Percentiles rank a stretch among this genome's conserved stretches.
phyloP scores from a whole-genome alignment of 2,113 vertebrate species.

The Elephantulus edwardii region DNA sequence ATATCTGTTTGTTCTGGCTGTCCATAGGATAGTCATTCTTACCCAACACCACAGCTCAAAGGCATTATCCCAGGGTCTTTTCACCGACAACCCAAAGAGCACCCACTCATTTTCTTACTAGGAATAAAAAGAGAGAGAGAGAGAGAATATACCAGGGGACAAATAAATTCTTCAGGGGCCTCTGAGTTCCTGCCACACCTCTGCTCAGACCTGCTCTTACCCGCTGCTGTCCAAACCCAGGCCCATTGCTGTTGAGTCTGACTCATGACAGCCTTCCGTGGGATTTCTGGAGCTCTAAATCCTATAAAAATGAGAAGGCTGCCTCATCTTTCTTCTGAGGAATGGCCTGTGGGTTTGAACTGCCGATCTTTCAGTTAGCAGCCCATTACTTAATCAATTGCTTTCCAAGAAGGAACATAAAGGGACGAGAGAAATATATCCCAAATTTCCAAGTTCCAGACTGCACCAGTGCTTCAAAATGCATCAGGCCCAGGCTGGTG shows the following conservation, averaged over 20 bases:
- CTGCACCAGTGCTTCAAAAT: background rate
- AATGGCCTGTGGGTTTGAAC: too few relatives aligned
- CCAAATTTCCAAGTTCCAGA: background rate
- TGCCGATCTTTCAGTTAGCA: too few relatives aligned
- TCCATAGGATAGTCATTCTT: too few relatives aligned
- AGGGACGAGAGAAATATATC: accelerated
- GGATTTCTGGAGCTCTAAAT: too few relatives aligned
- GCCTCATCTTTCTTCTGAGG: too few relatives aligned
- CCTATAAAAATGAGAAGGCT: too few relatives aligned
- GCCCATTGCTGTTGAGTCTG: too few relatives aligned
- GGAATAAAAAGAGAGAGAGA: background rate
- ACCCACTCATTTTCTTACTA: background rate
- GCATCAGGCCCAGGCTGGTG: background rate
- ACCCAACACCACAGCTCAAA: too few relatives aligned
- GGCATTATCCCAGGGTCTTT: background rate
- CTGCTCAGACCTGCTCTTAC: background rate
- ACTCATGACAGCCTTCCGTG: too few relatives aligned
- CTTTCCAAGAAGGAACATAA: background rate
- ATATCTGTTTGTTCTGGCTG: too few relatives aligned
- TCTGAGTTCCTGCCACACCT: background rate
- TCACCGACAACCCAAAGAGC: background rate
- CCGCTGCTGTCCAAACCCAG: too few relatives aligned
- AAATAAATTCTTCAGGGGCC: background rate
- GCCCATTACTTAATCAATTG: too few relatives aligned
- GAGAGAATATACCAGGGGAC: background rate